These are phyloP conservation scores for Craniophora ligustri DNA, from an alignment of 2,888 invertebrate genomes.

Conservation along the genomic window DNA sequence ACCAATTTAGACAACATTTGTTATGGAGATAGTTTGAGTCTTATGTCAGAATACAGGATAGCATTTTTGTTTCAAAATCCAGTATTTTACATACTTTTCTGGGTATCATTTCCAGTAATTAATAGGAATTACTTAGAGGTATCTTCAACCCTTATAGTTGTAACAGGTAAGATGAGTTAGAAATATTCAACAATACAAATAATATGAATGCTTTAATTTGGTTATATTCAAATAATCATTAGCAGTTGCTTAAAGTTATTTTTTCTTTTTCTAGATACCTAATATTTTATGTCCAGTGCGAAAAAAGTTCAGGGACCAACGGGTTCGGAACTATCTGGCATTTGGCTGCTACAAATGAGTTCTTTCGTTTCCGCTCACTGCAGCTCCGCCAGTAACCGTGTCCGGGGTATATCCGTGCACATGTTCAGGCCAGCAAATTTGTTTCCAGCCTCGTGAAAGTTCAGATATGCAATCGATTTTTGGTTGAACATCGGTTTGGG, in stretches of 20 bases:
- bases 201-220: no score
- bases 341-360: constrained; percentile 33
- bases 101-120: no score
- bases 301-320: constrained; percentile 1
- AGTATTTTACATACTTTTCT: no score
- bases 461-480: constrained; percentile 33
- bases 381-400: constrained; percentile 22
- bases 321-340: constrained; percentile 15
- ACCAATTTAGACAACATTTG: no score
- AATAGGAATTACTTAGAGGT: no score
- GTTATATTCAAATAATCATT: background rate
- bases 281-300: background rate
- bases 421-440: constrained; percentile 42
- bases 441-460: constrained; percentile 27
- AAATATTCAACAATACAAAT: no score
- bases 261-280: background rate
- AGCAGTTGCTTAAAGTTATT: background rate
- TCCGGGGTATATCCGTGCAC: constrained; percentile 30
- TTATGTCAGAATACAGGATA: no score
- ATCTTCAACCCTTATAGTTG: no score
- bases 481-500: constrained; percentile 8
- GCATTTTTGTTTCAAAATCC: no score
- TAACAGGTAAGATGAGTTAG: no score
- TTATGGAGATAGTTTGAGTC: no score
- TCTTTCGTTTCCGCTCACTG: constrained; percentile 25